Base-by-base conservation (phyloP, 1,140 invertebrate genomes). In the Andrena cerasifolii region DNA sequence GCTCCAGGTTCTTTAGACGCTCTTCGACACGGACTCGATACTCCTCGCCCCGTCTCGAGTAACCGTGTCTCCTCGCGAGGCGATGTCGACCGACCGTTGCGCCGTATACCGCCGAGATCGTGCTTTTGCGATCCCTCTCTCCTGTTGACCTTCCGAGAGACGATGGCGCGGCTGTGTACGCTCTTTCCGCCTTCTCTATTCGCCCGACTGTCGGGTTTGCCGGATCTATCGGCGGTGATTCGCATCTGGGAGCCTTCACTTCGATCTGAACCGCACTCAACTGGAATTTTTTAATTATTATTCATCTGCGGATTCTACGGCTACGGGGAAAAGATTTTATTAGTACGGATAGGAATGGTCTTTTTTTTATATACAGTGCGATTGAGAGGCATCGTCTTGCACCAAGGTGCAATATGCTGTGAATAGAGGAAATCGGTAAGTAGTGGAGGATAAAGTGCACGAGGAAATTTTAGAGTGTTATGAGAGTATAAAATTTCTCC, bases 261-360 rank as follows among this genome's bases (percentile, higher is more conserved):
- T 94, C 93, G 21, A 94, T 93, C 80, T 94, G 94, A 0, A 93
- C 83, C 24, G 93, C 92, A 12, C 93, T 91, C 86, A 94, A 90
- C 90, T 94, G 88, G 6, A 91, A 90, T n/a, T n/a, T n/a, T n/a
- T n/a, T n/a, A n/a, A n/a, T n/a, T n/a, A n/a, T n/a, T n/a, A n/a
- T n/a, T n/a, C n/a, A n/a, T n/a, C n/a, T n/a, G n/a, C n/a, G n/a
- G n/a, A n/a, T n/a, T n/a, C n/a, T n/a, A n/a, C n/a, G n/a, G n/a
- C n/a, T n/a, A n/a, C n/a, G n/a, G n/a, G n/a, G n/a, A n/a, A n/a
- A n/a, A n/a, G n/a, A n/a, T n/a, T n/a, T n/a, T n/a, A n/a, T n/a
- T n/a, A n/a, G n/a, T n/a, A n/a, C n/a, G n/a, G n/a, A n/a, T n/a
- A n/a, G n/a, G n/a, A n/a, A n/a, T n/a, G n/a, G n/a, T n/a, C n/a